Percentiles rank a stretch among this genome's conserved stretches.
Conservation (phyloP, 2,113 vertebrate species). For the Cebidichthys violaceus region DNA sequence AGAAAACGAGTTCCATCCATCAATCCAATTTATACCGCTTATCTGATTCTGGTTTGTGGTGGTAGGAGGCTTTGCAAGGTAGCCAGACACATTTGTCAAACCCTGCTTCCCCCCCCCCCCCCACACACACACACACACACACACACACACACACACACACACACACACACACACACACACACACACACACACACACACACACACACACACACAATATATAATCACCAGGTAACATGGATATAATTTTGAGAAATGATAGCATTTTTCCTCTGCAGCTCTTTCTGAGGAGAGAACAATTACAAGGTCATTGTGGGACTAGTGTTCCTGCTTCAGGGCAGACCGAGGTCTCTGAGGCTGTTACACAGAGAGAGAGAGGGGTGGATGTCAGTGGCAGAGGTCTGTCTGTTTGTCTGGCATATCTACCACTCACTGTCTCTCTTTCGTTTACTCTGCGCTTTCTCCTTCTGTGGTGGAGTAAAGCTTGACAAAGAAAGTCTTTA, state of each 20-base stretch:
- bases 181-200: too few relatives aligned
- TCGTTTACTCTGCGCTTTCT: neutral
- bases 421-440: neutral
- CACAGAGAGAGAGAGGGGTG: too few relatives aligned
- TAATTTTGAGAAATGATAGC: constrained; percentile 29
- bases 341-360: constrained; percentile 1
- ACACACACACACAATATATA: neutral
- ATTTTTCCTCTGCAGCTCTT: constrained; percentile 11
- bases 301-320: neutral
- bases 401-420: neutral
- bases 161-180: too few relatives aligned
- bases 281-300: neutral
- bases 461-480: neutral
- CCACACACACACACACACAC: too few relatives aligned
- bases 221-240: constrained; percentile 12
- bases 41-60: neutral
- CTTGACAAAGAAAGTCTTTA: neutral
- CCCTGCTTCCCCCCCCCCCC: neutral
- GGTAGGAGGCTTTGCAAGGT: neutral
- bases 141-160: too few relatives aligned
- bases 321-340: neutral
- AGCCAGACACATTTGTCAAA: neutral
- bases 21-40: neutral
- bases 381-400: too few relatives aligned
- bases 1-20: neutral